Percentiles rank a stretch among this genome's conserved stretches.
Conservation (phyloP, 1,140 invertebrate genomes). For the Drosophila funebris region DNA sequence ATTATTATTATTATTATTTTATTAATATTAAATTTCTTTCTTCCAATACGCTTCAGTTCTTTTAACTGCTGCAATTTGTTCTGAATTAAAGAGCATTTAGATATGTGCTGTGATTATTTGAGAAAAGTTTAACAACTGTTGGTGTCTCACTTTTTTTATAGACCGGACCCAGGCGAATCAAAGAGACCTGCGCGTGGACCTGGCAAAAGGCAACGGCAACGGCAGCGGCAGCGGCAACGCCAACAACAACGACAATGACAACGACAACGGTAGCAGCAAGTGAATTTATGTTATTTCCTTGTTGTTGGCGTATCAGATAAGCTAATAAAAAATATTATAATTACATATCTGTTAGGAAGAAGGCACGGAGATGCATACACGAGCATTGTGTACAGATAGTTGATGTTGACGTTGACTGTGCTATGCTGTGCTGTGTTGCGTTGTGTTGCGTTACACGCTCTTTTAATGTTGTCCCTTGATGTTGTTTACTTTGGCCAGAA, state of each 20-base stretch:
- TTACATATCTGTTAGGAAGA: slow-evolving; percentile 66
- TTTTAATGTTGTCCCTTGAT: slow-evolving; percentile 51
- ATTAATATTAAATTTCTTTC: not conserved
- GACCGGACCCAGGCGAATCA: slow-evolving; percentile 49
- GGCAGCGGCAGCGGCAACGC: too few species aligned
- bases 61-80: not conserved
- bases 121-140: slow-evolving; percentile 1
- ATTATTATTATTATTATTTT: not conserved
- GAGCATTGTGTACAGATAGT: slow-evolving; percentile 29
- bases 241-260: slow-evolving; percentile 29
- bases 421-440: too few species aligned
- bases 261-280: slow-evolving; percentile 23
- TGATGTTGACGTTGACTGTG: slow-evolving; percentile 4
- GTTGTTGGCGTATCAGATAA: slow-evolving; percentile 78
- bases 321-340: slow-evolving; percentile 84
- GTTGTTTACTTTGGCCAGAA: slow-evolving; percentile 6
- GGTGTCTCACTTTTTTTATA: slow-evolving; percentile 28
- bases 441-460: slow-evolving; percentile 43
- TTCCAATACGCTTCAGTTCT: too few species aligned
- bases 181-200: slow-evolving; percentile 28
- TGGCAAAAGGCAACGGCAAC: slow-evolving; percentile 30
- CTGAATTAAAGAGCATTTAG: not conserved
- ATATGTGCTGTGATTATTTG: not conserved
- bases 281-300: slow-evolving; percentile 80
- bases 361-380: slow-evolving; percentile 16